A percentile compares a stretch with the other conserved stretches of the same genome.
These are phyloP conservation scores for Toxostoma redivivum DNA, from an alignment of 2,113 vertebrate genomes.

Conservation along the genomic window DNA sequence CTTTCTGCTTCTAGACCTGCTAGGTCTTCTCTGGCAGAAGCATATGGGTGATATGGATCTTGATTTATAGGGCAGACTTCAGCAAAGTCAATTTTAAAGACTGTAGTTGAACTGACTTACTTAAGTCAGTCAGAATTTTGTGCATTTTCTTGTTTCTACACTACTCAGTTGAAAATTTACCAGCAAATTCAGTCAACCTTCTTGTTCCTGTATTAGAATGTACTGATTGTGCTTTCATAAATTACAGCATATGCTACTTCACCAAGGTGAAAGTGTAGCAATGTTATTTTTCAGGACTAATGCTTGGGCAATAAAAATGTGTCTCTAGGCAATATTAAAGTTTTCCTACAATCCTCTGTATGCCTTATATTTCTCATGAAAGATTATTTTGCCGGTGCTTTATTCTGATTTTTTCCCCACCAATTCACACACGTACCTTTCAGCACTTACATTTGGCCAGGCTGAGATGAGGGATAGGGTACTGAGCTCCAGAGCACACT, in stretches of 20 bases:
- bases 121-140: neutral
- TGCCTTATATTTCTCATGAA: neutral
- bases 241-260: neutral
- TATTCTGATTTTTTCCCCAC: neutral
- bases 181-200: neutral
- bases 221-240: neutral
- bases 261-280: neutral
- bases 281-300: neutral
- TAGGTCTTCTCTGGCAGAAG: neutral
- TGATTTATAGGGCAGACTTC: neutral
- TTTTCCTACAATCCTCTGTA: neutral
- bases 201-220: neutral
- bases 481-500: fast-evolving
- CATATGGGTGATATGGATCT: neutral
- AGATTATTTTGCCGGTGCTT: neutral
- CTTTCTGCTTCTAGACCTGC: neutral
- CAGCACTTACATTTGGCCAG: neutral
- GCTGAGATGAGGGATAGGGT: neutral
- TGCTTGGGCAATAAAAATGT: neutral
- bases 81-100: neutral
- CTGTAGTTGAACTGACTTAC: neutral
- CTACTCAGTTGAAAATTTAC: neutral
- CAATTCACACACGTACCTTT: fast-evolving
- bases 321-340: neutral
- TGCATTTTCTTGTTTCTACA: neutral